phyloP scores from a whole-genome alignment of 2,113 vertebrate species.

The Panurus biarmicus region DNA sequence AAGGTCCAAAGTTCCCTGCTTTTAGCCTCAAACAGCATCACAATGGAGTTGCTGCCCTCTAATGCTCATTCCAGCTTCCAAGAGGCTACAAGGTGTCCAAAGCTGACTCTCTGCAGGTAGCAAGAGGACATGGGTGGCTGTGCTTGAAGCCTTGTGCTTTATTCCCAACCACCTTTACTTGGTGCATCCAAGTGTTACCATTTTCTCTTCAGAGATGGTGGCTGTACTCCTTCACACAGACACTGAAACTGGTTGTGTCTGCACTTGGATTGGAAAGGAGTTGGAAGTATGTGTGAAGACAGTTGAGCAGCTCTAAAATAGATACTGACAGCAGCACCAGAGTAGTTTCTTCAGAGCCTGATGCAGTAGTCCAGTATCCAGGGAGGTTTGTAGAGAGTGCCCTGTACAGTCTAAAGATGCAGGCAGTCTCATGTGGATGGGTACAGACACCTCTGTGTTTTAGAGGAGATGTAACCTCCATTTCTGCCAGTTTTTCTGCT shows the following conservation, averaged over 20 bases:
- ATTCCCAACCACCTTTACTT: background rate
- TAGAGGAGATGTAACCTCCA: background rate
- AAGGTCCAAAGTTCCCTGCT: background rate
- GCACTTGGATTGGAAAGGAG: background rate
- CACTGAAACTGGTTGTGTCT: background rate
- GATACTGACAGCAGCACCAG: background rate
- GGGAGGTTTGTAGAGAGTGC: background rate
- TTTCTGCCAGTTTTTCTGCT: background rate
- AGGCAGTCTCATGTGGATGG: background rate
- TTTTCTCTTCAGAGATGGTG: background rate
- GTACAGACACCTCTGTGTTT: background rate
- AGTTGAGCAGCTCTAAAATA: background rate
- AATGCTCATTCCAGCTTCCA: background rate
- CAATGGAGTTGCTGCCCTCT: background rate
- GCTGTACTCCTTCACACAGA: background rate
- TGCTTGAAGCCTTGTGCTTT: background rate
- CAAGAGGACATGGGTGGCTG: background rate
- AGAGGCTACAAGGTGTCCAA: background rate
- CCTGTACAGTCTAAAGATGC: background rate
- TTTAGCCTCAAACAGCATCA: background rate
- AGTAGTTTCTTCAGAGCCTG: background rate
- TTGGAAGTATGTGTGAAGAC: background rate
- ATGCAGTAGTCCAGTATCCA: background rate
- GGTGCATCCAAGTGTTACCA: background rate
- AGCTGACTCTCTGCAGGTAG: background rate